phyloP scores from a whole-genome alignment of 1,140 invertebrate genomes.

The Kradibia gibbosae region DNA sequence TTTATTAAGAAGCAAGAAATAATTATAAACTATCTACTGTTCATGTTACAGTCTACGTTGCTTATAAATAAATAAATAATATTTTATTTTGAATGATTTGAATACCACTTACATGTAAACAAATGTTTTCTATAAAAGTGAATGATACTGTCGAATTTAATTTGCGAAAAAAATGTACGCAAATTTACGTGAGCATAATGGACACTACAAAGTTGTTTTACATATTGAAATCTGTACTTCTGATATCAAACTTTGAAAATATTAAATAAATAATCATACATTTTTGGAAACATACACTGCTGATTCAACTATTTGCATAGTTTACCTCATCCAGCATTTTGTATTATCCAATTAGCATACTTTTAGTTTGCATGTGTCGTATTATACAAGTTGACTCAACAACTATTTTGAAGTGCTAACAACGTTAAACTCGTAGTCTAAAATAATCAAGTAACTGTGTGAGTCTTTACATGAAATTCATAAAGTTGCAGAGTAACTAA shows the following conservation, averaged over 20 bases:
- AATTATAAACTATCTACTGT: too few species aligned
- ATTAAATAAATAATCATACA: not conserved
- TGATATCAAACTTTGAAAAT: not conserved
- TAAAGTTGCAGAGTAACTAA: not conserved
- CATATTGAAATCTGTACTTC: not conserved
- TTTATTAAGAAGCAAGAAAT: not conserved
- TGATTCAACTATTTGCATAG: not conserved
- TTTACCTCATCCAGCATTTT: not conserved
- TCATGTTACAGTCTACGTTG: too few species aligned
- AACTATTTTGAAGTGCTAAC: not conserved
- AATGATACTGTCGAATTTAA: not conserved
- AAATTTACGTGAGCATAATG: not conserved
- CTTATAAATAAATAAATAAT: too few species aligned
- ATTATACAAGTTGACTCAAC: slow-evolving; percentile 5
- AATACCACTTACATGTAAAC: not conserved
- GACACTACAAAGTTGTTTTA: not conserved
- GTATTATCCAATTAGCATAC: slow-evolving; percentile 11
- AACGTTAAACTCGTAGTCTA: not conserved
- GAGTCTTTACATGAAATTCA: slow-evolving; percentile 2
- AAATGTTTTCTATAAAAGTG: not conserved
- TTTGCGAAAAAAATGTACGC: not conserved
- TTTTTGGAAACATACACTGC: not conserved
- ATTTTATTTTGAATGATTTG: not conserved
- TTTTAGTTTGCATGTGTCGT: slow-evolving; percentile 1
- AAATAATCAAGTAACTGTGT: slow-evolving; percentile 8